phyloP scores from a whole-genome alignment of 2,797 vertebrate genomes.

The Pseudochirops corinnae region DNA sequence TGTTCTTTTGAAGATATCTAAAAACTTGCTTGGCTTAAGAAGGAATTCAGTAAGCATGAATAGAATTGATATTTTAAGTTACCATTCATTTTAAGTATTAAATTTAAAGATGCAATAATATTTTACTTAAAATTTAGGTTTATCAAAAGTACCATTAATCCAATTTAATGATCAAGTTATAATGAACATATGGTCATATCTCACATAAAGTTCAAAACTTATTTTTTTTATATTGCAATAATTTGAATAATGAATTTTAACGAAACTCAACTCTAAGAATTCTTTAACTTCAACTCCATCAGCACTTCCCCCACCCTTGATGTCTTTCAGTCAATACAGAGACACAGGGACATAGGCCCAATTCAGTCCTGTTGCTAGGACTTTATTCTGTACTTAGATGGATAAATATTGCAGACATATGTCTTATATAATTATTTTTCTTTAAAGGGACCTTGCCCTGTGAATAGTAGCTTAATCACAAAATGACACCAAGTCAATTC shows the following conservation, averaged over 20 bases:
- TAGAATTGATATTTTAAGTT: conserved; percentile 7
- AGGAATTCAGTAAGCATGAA: background rate
- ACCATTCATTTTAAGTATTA: conserved; percentile 46
- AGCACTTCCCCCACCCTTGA: background rate
- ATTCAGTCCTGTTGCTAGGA: background rate
- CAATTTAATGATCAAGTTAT: background rate
- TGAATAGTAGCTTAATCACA: background rate
- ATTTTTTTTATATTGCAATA: background rate
- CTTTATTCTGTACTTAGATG: background rate
- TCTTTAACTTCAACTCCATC: background rate
- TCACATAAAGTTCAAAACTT: background rate
- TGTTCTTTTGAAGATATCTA: background rate
- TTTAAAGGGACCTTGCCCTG: background rate
- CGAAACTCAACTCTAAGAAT: background rate
- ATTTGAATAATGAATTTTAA: background rate
- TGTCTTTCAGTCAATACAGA: background rate
- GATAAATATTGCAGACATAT: background rate
- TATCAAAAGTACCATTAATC: background rate
- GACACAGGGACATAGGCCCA: background rate
- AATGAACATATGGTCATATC: background rate
- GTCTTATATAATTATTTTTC: background rate
- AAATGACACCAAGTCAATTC: background rate
- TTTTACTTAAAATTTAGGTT: background rate
- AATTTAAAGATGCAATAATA: conserved; percentile 41
- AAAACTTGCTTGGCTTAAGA: background rate